A percentile compares a stretch with the other conserved stretches of the same genome.
phyloP scores from a whole-genome alignment of 2,113 vertebrate species.

The Perca schrenkii region DNA sequence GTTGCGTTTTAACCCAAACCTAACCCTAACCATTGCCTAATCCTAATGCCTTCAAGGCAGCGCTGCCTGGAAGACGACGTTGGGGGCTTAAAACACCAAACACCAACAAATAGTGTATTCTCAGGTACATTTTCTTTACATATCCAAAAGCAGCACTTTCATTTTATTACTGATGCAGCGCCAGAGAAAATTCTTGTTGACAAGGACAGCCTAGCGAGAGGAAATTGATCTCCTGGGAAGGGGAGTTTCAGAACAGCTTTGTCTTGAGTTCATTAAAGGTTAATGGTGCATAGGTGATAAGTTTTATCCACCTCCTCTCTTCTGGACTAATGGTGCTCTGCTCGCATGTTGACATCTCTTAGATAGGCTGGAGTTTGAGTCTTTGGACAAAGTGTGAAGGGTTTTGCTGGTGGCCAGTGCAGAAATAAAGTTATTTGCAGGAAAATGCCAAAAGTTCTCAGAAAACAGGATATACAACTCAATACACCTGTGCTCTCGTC shows the following conservation, averaged over 20 bases:
- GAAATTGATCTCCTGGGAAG: constrained; percentile 41
- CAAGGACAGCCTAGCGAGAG: constrained; percentile 22
- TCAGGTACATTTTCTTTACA: neutral
- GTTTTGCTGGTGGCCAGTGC: constrained; percentile 1
- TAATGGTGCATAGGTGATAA: constrained; percentile 72
- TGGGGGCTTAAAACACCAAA: no score
- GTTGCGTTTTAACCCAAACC: no score
- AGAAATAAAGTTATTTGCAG: constrained; percentile 11
- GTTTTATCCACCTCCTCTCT: constrained; percentile 57
- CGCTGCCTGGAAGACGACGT: no score
- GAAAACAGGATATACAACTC: constrained; percentile 52
- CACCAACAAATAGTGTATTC: constrained; percentile 14
- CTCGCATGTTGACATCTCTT: constrained; percentile 46
- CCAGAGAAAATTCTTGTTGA: constrained; percentile 34
- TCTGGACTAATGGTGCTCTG: constrained; percentile 56
- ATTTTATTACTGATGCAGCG: constrained; percentile 11
- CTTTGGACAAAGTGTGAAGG: constrained; percentile 5
- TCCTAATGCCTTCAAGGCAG: no score
- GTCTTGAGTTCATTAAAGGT: constrained; percentile 75
- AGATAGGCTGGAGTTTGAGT: constrained; percentile 53
- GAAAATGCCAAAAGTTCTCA: constrained; percentile 18
- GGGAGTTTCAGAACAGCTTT: constrained; percentile 62
- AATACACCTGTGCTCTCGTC: constrained; percentile 50
- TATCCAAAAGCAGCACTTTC: constrained; percentile 18
- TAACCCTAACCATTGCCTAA: no score